These are phyloP conservation scores for Euleptes europaea DNA, from an alignment of 2,113 vertebrate species.

Conservation along the genomic window DNA sequence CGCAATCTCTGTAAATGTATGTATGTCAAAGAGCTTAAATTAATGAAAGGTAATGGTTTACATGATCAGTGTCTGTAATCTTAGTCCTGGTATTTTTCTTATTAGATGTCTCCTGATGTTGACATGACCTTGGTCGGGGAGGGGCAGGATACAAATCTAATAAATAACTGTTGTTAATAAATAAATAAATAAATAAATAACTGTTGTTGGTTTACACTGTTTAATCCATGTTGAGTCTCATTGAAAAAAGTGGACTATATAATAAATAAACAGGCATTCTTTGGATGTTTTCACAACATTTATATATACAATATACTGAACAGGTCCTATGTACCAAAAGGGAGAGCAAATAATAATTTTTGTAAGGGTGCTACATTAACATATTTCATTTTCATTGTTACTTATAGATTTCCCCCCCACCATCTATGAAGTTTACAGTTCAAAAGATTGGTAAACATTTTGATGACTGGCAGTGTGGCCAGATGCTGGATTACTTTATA, in stretches of 20 bases:
- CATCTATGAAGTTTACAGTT: accelerated
- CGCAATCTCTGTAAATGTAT: conserved; percentile 36
- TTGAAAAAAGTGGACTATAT: too few relatives aligned
- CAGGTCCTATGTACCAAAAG: neutral
- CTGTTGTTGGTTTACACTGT: too few relatives aligned
- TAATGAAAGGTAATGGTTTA: conserved; percentile 15
- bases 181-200: too few relatives aligned
- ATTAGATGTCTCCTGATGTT: too few relatives aligned
- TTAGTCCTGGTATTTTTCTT: too few relatives aligned
- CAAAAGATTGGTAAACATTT: neutral
- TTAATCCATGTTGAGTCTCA: too few relatives aligned
- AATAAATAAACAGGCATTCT: neutral
- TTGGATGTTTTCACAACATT: conserved; percentile 7
- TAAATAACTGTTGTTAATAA: too few relatives aligned
- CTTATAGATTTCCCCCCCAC: neutral
- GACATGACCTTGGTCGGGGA: too few relatives aligned
- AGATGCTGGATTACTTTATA: neutral
- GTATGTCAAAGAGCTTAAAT: conserved; percentile 34
- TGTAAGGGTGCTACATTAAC: neutral
- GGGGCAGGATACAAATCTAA: too few relatives aligned
- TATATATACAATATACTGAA: neutral
- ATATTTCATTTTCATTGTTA: too few relatives aligned
- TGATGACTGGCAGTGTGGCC: neutral
- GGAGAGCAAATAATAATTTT: neutral
- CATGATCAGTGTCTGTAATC: neutral